phyloP scores from a whole-genome alignment of 2,888 invertebrate genomes.

The Ophion ventricosus region DNA sequence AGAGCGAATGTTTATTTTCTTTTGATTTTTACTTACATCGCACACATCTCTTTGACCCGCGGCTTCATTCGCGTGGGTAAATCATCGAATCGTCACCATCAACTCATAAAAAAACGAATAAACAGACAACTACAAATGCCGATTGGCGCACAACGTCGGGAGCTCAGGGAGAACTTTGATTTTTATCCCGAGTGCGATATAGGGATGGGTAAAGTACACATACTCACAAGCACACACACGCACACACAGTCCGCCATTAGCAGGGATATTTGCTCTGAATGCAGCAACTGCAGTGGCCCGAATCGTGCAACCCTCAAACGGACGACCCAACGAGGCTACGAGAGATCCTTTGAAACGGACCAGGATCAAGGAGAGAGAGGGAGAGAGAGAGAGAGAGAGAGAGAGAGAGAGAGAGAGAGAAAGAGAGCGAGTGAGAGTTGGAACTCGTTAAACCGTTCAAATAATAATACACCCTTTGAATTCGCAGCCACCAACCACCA shows the following conservation, averaged over 20 bases:
- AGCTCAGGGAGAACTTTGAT: conserved; percentile 19
- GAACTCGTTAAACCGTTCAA: conserved; percentile 60
- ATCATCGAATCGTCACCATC: background rate
- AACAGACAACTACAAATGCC: background rate
- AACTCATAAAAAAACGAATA: conserved; percentile 9
- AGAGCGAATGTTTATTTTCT: background rate
- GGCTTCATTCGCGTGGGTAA: background rate
- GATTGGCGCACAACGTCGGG: conserved; percentile 7
- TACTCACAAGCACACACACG: background rate
- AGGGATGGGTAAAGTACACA: conserved; percentile 19
- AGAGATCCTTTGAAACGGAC: conserved; percentile 47
- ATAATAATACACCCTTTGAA: conserved; percentile 64
- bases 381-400: conserved; percentile 20
- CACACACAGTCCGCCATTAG: background rate
- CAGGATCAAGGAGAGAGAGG: conserved; percentile 21
- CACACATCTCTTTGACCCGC: background rate
- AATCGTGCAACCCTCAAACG: conserved; percentile 56
- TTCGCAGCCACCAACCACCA: conserved; percentile 43
- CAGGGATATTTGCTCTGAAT: conserved; percentile 3
- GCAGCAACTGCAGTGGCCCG: conserved; percentile 9
- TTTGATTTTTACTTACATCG: no score
- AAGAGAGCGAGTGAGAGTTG: conserved; percentile 16
- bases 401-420: no score
- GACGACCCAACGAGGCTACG: conserved; percentile 23
- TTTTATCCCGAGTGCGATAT: conserved; percentile 18